Evolutionary conservation across 2,888 invertebrate genomes (phyloP), one percentile per base, ranked within the genome.

Genomic region (Acronicta leporina): DNA sequence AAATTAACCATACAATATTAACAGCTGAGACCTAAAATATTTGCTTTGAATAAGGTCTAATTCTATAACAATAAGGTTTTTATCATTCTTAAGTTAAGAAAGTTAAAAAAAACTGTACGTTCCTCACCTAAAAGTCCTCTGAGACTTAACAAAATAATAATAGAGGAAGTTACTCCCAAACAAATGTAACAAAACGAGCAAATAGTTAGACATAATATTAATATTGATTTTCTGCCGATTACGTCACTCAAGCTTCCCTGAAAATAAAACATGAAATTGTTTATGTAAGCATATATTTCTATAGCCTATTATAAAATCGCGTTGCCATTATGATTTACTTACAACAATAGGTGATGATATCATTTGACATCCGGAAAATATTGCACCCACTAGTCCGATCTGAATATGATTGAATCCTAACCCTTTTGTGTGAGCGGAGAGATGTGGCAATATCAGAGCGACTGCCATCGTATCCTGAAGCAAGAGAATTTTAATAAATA

Each of bases 211-310:
- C 91, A 91, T 48, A 88, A 68, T 41, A 92, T 69, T 33, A 96
- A 81, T 56, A 95, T 92, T 55, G 87, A 82, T 83, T 92, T 94
- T 71, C 95, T 87, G 56, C 95, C 95, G 75, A 91, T 90, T 55
- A 95, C 80, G 80, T 96, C 96, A 81, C 95, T 95, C 83, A 95
- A 90, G 75, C 94, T 95, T 50, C 95, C 95, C 95, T 96, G 79
- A 49, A 86, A 86, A 55, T 30, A 20, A 58, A 56, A 44, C 35
- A 38, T n/a, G 0, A 9, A 16, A 47, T 33, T 9, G 30, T 50
- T 15, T 2, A 9, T 13, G 4, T 20, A 13, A 9, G 11, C 1
- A 7, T 30, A 15, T 33, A 16, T 43, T 16, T 42, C 42, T 43
- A 33, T 16, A 8, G 11, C 16, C 33, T 33, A 51, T 51, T 16